phyloP scores from a whole-genome alignment of 1,140 invertebrate genomes.

The Listronotus oregonensis region DNA sequence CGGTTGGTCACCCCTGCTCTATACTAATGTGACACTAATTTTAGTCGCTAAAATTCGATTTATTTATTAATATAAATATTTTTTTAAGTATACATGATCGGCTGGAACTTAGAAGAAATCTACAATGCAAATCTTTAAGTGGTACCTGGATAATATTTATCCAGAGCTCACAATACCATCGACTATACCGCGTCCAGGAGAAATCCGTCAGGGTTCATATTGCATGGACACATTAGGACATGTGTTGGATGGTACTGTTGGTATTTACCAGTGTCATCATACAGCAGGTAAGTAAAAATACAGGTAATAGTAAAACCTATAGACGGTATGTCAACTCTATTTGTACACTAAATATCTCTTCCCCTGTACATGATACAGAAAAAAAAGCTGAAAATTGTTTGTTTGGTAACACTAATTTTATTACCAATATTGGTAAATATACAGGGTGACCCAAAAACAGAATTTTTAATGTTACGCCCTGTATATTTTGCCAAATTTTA shows the following conservation, averaged over 20 bases:
- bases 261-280: conserved; percentile 91
- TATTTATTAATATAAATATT: no score
- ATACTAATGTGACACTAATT: no score
- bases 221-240: conserved; percentile 95
- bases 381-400: no score
- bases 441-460: no score
- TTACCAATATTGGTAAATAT: no score
- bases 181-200: conserved; percentile 60
- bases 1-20: no score
- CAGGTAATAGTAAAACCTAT: conserved; percentile 73
- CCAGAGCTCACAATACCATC: conserved; percentile 84
- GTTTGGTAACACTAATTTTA: no score
- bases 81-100: conserved; percentile 82
- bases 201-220: conserved; percentile 76
- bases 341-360: no score
- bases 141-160: conserved; percentile 97
- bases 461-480: no score
- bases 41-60: no score
- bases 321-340: not conserved
- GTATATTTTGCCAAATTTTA: no score
- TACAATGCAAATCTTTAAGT: conserved; percentile 96
- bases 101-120: conserved; percentile 75
- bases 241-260: conserved; percentile 83
- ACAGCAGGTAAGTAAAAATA: conserved; percentile 97
- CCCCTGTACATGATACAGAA: no score